Base-by-base conservation (phyloP, 2,113 vertebrate genomes). In the Urocolius indicus region DNA sequence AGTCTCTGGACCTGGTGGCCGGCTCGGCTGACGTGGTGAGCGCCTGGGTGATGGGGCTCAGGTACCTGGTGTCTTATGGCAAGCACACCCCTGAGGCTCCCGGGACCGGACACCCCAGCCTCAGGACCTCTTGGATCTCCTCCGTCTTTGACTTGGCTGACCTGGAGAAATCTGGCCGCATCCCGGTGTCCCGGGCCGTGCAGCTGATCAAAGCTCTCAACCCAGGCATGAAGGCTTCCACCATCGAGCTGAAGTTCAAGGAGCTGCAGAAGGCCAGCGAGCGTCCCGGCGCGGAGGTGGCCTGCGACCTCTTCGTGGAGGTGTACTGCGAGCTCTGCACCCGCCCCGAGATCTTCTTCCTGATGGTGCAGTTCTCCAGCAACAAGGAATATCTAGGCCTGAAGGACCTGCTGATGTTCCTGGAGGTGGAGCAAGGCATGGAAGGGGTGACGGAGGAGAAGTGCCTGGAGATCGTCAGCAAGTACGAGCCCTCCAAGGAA, bases 341-440 rank as follows among this genome's bases (percentile, higher is more conserved):
- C n/a, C 97, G 99, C 29, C 98, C 99, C 0, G 99, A 99, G 95
- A 99, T 99, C 84, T 99, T 99, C 82, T 99, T 99, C 93, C 96
- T 99, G 57, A 94, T 99, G 90, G 98, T 99, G 84, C 99, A 99
- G 96, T 99, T 99, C 95, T 99, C 99, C 91, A 99, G 99, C 97
- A 99, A 99, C 97, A 99, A 99, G 96, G 99, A 99, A 79, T 99
- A 98, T 92, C 97, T 99, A 94, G 99, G 98, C 89, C 98, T 98
- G 78, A 99, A 99, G 96, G 99, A 99, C 97, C 96, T 99, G 87
- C 98, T 99, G 98, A 97, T 98, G 29, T 99, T 99, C 84, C 97
- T 99, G 48, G 99, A 99, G 89, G 98, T 99, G 55, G 99, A 99
- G 94, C 99, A 99, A 94, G 99, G 99, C 54, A 98, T 99, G 95